A percentile compares a stretch with the other conserved stretches of the same genome.
Evolutionary conservation across 2,113 vertebrate genomes (phyloP).

Genomic region (Ochotona curzoniae): DNA sequence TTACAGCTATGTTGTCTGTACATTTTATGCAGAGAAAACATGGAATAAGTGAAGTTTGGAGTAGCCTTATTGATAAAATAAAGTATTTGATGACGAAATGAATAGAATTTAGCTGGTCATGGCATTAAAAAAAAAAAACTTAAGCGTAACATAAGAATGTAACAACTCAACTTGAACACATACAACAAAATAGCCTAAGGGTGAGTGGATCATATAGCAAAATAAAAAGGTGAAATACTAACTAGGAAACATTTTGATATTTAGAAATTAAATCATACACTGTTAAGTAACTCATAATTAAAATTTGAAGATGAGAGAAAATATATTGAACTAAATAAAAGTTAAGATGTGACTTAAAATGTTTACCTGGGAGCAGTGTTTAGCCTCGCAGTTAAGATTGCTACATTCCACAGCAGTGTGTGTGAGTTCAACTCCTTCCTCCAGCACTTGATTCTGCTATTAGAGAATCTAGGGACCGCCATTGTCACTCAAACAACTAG

Average conservation of each 20-base stretch:
- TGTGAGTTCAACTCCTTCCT: too few species aligned
- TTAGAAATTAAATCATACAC: background rate
- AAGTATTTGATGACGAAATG: background rate
- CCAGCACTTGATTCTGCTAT: too few species aligned
- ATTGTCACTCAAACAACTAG: too few species aligned
- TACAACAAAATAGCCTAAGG: background rate
- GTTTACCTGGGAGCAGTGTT: background rate
- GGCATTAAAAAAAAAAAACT: background rate
- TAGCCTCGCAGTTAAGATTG: too few species aligned
- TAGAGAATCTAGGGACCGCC: too few species aligned
- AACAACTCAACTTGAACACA: background rate
- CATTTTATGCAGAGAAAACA: background rate
- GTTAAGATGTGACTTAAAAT: background rate
- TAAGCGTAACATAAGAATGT: background rate
- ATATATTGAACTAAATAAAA: background rate
- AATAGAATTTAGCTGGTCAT: background rate
- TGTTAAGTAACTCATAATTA: background rate
- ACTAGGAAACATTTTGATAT: background rate
- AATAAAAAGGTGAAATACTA: background rate
- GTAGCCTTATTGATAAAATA: background rate
- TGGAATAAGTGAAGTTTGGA: background rate
- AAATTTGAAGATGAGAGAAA: background rate
- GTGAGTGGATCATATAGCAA: background rate
- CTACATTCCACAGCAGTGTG: too few species aligned
- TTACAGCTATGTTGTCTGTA: background rate